These are phyloP conservation scores for Tadarida brasiliensis DNA, from an alignment of 2,797 vertebrate genomes.

Conservation along the genomic window DNA sequence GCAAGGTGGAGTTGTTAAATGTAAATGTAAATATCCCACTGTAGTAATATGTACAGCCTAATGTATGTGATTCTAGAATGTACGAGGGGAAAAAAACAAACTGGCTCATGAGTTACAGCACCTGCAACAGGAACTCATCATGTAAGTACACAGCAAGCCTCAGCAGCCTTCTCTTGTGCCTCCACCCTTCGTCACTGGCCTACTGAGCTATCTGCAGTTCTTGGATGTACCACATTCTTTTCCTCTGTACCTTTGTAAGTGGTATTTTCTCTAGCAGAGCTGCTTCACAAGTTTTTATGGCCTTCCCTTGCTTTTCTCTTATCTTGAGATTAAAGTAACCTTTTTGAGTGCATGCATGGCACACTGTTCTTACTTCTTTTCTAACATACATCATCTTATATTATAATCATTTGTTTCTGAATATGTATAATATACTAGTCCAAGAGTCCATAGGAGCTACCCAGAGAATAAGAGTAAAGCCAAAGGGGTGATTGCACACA, in stretches of 20 bases:
- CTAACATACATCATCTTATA: background rate
- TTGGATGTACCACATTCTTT: background rate
- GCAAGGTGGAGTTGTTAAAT: background rate
- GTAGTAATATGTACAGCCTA: background rate
- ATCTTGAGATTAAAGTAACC: background rate
- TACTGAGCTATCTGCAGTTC: background rate
- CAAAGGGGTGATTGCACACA: background rate
- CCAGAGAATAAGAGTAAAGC: background rate
- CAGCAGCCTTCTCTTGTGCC: rapidly evolving
- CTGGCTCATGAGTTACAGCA: constrained; percentile 91
- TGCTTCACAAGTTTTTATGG: background rate
- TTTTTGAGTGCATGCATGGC: background rate
- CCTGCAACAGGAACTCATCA: constrained; percentile 91
- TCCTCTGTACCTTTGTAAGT: background rate
- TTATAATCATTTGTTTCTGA: background rate
- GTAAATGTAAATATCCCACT: background rate
- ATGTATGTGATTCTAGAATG: constrained; percentile 85
- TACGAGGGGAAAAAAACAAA: constrained; percentile 92
- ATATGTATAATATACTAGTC: background rate
- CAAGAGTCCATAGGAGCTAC: background rate
- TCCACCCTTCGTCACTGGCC: rapidly evolving
- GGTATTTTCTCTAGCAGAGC: background rate
- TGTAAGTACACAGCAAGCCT: constrained; percentile 87
- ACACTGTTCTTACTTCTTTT: background rate
- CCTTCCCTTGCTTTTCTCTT: background rate